A percentile compares a stretch with the other conserved stretches of the same genome.
Evolutionary conservation across 1,140 invertebrate species (phyloP).

Genomic region (Brachionus sp.): DNA sequence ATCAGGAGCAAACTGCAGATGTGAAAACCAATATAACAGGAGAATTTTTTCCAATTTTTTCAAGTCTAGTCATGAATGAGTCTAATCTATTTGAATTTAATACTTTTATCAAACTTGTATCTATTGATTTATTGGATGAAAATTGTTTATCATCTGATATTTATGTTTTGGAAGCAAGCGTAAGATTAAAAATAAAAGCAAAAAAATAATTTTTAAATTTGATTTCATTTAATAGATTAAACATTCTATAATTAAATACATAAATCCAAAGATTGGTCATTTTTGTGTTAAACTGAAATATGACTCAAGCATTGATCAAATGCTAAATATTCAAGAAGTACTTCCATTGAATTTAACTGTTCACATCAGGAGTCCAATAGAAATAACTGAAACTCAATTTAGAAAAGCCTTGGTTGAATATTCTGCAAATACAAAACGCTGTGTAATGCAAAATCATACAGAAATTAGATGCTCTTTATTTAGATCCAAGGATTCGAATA

Average conservation of each 20-base stretch:
- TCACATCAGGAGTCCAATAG: neutral
- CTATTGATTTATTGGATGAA: neutral
- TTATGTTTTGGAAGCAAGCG: neutral
- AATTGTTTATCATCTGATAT: neutral
- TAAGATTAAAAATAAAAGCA: neutral
- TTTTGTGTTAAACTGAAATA: neutral
- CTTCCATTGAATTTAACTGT: neutral
- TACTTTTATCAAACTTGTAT: neutral
- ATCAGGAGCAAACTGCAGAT: neutral
- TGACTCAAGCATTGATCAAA: neutral
- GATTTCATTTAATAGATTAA: neutral
- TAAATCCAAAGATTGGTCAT: neutral
- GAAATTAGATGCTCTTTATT: conserved; percentile 11
- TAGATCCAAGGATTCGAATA: neutral
- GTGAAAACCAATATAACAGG: neutral
- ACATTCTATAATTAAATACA: neutral
- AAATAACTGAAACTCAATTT: neutral
- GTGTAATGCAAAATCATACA: neutral
- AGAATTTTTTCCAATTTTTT: neutral
- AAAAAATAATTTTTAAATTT: neutral
- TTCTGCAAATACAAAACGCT: conserved; percentile 6
- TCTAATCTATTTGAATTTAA: neutral
- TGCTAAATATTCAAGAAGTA: neutral
- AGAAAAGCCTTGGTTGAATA: neutral
- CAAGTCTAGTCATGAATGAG: neutral